Evolutionary conservation across 2,888 invertebrate genomes (phyloP), one percentile per base, ranked within the genome.

Genomic region (Drosophila borborema): DNA sequence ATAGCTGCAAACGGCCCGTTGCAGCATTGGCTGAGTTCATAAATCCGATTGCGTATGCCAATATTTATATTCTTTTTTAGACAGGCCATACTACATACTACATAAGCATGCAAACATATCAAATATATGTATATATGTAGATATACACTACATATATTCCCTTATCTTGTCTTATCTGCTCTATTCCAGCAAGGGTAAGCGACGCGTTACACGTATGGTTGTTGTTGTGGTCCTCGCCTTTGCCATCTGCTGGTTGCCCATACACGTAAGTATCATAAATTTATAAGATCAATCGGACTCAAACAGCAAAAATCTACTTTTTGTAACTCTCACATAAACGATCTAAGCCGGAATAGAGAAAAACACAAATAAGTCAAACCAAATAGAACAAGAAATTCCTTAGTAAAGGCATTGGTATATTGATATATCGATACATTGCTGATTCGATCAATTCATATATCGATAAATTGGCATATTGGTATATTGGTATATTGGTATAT

Each of bases 221-320:
- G 95, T 98, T 71, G 96, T 98, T 61, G 97, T 98, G 61, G 97
- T 98, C 2, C 96, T 97, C 60, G 97, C 97, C 55, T 99, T 99
- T 93, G 98, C 98, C 23, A 94, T 98, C 48, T 98, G 98, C 94
- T 98, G 98, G 98, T 95, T 97, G 89, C 99, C 99, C 34, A 97
- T 99, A 91, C 98, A 98, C 94, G 96, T 98, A 87, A 94, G 93
- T 92, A 68, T 16, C 18, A 3, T 14, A 7, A 5, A 2, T 34
- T 10, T 10, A 34, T 51, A 6, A 18, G 34, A 34, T 18, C 48
- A 2, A 10, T 10, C 10, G 31, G 18, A 18, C 23, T 16, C 6
- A 7, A 6, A 14, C 2, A 14, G 14, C 14, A 7, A 1, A 45
- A 7, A 7, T 20, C 45, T 6, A 12, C 0, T 20, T 12, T 45